These are phyloP conservation scores for Maniola hyperantus DNA, from an alignment of 2,888 invertebrate species.

Conservation along the genomic window DNA sequence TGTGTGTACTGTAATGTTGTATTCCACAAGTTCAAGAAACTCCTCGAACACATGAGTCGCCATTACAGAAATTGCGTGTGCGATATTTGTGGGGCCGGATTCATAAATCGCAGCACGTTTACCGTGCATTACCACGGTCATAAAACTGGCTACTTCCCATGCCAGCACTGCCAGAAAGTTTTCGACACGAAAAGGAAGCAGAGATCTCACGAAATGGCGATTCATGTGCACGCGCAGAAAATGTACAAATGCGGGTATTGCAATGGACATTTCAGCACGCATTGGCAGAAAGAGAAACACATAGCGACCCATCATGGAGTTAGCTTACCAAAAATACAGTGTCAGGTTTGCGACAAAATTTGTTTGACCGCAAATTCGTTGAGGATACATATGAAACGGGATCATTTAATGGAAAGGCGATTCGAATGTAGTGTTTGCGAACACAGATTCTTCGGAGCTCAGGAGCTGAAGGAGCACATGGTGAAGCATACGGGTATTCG, in stretches of 20 bases:
- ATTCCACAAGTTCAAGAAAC: constrained; percentile 47
- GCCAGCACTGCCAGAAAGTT: constrained; percentile 11
- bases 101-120: constrained; percentile 41
- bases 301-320: constrained; percentile 45
- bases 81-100: constrained; percentile 46
- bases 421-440: constrained; percentile 45
- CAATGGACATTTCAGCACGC: constrained; percentile 37
- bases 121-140: constrained; percentile 28
- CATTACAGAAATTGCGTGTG: constrained; percentile 54
- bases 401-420: constrained; percentile 42
- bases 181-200: constrained; percentile 19
- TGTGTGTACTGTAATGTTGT: constrained; percentile 46
- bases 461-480: constrained; percentile 59
- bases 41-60: constrained; percentile 52
- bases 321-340: constrained; percentile 41
- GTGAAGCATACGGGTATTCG: constrained; percentile 54
- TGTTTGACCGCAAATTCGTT: constrained; percentile 57
- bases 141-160: not conserved
- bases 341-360: constrained; percentile 48
- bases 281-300: constrained; percentile 42
- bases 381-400: constrained; percentile 42
- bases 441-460: constrained; percentile 44
- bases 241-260: constrained; percentile 51
- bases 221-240: constrained; percentile 23
- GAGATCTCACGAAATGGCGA: constrained; percentile 7